Percentiles rank a stretch among this genome's conserved stretches.
Evolutionary conservation across 2,797 vertebrate genomes (phyloP).

Genomic region (Tenualosa thibaudeaui): DNA sequence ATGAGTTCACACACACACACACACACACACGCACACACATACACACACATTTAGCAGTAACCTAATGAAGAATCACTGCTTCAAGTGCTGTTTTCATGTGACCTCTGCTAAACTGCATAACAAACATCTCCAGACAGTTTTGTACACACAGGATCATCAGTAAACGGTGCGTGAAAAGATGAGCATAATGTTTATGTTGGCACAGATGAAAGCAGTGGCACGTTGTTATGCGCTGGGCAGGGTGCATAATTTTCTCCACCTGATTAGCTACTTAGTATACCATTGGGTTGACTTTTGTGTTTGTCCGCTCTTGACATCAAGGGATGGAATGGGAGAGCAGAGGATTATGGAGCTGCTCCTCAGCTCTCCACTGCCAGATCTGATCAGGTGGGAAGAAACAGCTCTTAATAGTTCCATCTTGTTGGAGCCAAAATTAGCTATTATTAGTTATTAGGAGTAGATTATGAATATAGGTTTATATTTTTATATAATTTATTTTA

Average conservation of each 20-base stretch:
- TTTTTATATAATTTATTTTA: too few relatives aligned
- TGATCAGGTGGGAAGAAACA: not conserved
- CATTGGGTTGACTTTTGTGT: not conserved
- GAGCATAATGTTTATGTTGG: not conserved
- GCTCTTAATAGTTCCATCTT: not conserved
- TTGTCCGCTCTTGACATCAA: not conserved
- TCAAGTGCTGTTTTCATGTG: not conserved
- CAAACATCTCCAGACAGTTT: not conserved
- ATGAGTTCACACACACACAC: not conserved
- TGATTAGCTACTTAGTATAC: not conserved
- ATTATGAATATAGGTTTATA: too few relatives aligned
- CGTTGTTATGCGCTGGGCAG: not conserved
- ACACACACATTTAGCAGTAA: not conserved
- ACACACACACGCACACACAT: conserved; percentile 2
- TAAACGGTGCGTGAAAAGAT: not conserved
- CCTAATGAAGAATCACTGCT: not conserved
- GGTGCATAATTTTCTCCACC: not conserved
- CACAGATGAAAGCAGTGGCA: not conserved
- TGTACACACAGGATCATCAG: not conserved
- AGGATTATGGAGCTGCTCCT: not conserved
- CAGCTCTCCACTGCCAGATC: not conserved
- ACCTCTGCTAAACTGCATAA: not conserved
- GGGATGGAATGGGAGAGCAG: not conserved
- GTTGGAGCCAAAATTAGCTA: too few relatives aligned
- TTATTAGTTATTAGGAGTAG: too few relatives aligned